Conservation (phyloP, 2,888 invertebrate genomes). For the Lasioglossum vierecki region DNA sequence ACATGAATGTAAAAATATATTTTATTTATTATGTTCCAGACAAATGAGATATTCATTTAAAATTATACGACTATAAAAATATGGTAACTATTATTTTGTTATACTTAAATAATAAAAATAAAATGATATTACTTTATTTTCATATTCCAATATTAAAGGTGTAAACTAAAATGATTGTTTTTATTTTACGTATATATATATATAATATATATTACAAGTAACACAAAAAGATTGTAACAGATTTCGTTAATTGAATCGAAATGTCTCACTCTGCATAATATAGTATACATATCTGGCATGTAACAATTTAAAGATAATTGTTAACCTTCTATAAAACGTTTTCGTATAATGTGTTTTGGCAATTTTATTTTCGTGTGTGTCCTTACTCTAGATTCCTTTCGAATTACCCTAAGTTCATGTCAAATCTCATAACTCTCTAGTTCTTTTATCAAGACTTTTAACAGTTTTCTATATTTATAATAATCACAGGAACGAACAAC, state of each 20-base stretch:
- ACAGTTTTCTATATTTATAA: conserved; percentile 46
- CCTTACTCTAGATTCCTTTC: conserved; percentile 53
- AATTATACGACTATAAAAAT: not conserved
- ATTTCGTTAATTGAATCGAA: conserved; percentile 36
- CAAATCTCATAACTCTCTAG: conserved; percentile 43
- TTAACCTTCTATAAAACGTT: conserved; percentile 46
- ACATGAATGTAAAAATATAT: conserved; percentile 1
- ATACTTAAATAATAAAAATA: conserved; percentile 9
- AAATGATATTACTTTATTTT: conserved; percentile 8
- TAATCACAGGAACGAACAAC: conserved; percentile 59
- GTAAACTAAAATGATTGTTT: conserved; percentile 16
- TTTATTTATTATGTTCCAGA: conserved; percentile 6
- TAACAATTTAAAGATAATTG: conserved; percentile 41
- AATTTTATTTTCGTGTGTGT: conserved; percentile 54
- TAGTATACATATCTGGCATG: conserved; percentile 54
- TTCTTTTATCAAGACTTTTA: conserved; percentile 42
- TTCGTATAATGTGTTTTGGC: conserved; percentile 52
- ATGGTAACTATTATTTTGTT: conserved; percentile 9
- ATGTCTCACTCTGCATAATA: conserved; percentile 57
- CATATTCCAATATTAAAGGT: not conserved
- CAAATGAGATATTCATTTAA: conserved; percentile 2
- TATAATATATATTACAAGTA: conserved; percentile 11
- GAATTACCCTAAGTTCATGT: conserved; percentile 44
- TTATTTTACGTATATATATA: not conserved
- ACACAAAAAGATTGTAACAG: conserved; percentile 30